Conservation (phyloP, 1,140 invertebrate species). For the Gyrodactylus bullatarudis region DNA sequence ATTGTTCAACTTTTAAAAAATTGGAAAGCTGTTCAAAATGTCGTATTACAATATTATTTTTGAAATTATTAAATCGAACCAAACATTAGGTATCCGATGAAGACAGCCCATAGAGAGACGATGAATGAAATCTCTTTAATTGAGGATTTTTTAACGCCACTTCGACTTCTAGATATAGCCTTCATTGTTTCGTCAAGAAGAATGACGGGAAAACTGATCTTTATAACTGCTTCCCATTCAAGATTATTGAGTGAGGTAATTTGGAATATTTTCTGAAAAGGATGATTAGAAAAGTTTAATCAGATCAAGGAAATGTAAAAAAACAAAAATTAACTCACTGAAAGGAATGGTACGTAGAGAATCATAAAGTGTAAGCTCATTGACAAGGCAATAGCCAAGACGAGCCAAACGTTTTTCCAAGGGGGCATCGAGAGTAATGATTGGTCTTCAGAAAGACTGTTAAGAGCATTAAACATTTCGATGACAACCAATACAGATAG, state of each 20-base stretch:
- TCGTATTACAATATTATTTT: no score
- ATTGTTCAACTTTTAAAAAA: no score
- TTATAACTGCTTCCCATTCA: conserved; percentile 94
- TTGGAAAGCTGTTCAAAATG: no score
- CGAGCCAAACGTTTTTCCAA: conserved; percentile 83
- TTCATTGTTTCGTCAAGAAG: conserved; percentile 94
- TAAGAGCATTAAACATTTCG: conserved; percentile 21
- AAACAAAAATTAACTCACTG: conserved; percentile 26
- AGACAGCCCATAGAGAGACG: not conserved
- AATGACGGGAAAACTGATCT: conserved; percentile 94
- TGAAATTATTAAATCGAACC: no score
- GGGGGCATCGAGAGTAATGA: conserved; percentile 86
- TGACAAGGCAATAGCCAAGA: conserved; percentile 81
- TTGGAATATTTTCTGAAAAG: conserved; percentile 68
- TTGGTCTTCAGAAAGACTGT: conserved; percentile 90
- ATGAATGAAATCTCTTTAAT: not conserved
- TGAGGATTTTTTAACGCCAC: not conserved
- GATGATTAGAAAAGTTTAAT: not conserved
- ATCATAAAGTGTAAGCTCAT: conserved; percentile 99
- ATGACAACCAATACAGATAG: conserved; percentile 21
- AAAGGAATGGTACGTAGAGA: conserved; percentile 82
- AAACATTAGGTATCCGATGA: no score
- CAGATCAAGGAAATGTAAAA: not conserved
- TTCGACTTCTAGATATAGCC: conserved; percentile 18
- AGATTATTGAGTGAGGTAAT: conserved; percentile 61